Percentiles rank a stretch among this genome's conserved stretches.
phyloP scores from a whole-genome alignment of 2,113 vertebrate genomes.

The Aptenodytes patagonicus region DNA sequence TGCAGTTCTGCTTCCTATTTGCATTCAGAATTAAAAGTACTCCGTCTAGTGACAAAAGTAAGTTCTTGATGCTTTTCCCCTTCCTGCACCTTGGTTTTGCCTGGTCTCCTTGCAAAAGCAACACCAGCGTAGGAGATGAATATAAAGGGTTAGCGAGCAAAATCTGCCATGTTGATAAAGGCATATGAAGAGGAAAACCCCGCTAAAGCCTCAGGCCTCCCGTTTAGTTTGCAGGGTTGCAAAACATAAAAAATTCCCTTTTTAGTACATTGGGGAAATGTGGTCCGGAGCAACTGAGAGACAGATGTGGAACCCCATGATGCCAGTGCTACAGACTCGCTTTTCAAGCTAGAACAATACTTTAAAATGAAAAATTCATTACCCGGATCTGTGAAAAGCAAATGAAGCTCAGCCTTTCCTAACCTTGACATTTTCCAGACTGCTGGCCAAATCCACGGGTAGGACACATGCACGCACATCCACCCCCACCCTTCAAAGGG shows the following conservation, averaged over 20 bases:
- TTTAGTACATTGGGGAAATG: background rate
- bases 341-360: slow-evolving; percentile 53
- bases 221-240: background rate
- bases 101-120: background rate
- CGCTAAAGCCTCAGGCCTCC: background rate
- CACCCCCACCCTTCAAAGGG: slow-evolving; percentile 1
- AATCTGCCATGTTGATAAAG: background rate
- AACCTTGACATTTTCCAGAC: slow-evolving; percentile 67
- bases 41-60: background rate
- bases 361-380: slow-evolving; percentile 62
- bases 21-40: background rate
- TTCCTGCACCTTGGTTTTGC: background rate
- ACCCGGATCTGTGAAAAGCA: slow-evolving; percentile 25
- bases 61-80: background rate
- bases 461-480: background rate
- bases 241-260: background rate
- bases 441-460: slow-evolving; percentile 33
- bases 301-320: slow-evolving; percentile 31
- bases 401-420: slow-evolving; percentile 55
- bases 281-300: background rate
- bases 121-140: accelerated
- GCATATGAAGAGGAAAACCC: background rate
- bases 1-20: background rate
- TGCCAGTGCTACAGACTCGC: background rate
- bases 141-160: background rate